These are phyloP conservation scores for Rhinoderma darwinii DNA, from an alignment of 2,113 vertebrate genomes.

Conservation along the genomic window DNA sequence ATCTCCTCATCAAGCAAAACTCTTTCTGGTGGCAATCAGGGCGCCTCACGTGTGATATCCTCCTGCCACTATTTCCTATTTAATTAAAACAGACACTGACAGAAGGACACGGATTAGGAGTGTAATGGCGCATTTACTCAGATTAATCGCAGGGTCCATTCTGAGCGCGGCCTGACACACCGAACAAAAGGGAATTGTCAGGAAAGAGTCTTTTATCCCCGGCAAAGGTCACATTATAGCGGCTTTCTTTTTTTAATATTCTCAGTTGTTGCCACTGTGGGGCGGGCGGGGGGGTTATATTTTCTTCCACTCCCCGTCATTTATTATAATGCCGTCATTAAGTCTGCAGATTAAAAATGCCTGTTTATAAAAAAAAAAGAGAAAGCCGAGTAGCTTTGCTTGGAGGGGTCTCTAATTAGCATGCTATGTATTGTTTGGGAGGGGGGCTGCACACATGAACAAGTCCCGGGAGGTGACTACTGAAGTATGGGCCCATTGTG, in stretches of 20 bases:
- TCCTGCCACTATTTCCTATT: constrained; percentile 84
- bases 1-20: constrained; percentile 83
- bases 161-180: constrained; percentile 82
- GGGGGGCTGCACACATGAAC: constrained; percentile 68
- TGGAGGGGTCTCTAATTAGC: constrained; percentile 81
- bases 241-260: constrained; percentile 82
- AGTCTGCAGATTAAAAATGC: constrained; percentile 79
- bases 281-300: constrained; percentile 65
- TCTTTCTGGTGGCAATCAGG: constrained; percentile 78
- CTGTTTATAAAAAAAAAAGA: constrained; percentile 74
- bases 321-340: constrained; percentile 81
- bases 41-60: constrained; percentile 81
- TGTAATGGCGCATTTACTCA: constrained; percentile 91
- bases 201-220: constrained; percentile 83
- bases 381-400: constrained; percentile 74
- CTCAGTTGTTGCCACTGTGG: constrained; percentile 75
- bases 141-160: constrained; percentile 88
- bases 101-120: constrained; percentile 91
- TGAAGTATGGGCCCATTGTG: constrained; percentile 61
- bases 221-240: constrained; percentile 85
- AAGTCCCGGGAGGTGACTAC: constrained; percentile 66
- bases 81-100: constrained; percentile 96
- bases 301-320: constrained; percentile 66
- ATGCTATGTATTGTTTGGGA: constrained; percentile 78
- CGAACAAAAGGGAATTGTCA: constrained; percentile 89